A percentile compares a stretch with the other conserved stretches of the same genome.
Conservation (phyloP, 2,888 invertebrate species). For the Atethmia centrago region DNA sequence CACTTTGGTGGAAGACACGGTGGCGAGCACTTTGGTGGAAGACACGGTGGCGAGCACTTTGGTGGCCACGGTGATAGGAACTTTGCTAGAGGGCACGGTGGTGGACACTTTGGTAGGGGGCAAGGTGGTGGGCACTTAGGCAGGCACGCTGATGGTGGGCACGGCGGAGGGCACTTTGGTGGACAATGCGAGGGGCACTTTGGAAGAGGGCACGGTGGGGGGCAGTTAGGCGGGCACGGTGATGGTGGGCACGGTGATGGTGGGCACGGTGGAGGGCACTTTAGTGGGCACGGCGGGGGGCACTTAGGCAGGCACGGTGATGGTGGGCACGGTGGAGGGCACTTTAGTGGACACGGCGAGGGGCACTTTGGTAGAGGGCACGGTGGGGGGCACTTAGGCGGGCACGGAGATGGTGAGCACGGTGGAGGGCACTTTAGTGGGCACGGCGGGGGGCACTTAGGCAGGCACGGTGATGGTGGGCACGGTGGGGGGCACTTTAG, state of each 20-base stretch:
- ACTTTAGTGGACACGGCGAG: background rate
- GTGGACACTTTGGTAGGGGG: too few species aligned
- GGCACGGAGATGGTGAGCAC: background rate
- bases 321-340: background rate
- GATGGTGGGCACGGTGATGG: background rate
- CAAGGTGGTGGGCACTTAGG: too few species aligned
- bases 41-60: background rate
- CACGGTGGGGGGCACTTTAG: too few species aligned
- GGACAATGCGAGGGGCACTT: too few species aligned
- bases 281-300: background rate
- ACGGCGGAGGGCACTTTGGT: too few species aligned
- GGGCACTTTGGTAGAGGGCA: background rate
- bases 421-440: background rate
- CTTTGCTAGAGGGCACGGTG: too few species aligned
- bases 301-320: background rate
- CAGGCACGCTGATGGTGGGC: too few species aligned
- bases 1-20: background rate
- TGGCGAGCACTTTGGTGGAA: background rate
- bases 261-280: background rate
- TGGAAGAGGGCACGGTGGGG: too few species aligned
- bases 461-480: too few species aligned
- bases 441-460: background rate
- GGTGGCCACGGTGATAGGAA: too few species aligned
- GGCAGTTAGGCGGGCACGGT: too few species aligned
- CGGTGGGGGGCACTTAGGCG: background rate